Conservation (phyloP, 2,888 invertebrate genomes). For the Oasisia sp. region DNA sequence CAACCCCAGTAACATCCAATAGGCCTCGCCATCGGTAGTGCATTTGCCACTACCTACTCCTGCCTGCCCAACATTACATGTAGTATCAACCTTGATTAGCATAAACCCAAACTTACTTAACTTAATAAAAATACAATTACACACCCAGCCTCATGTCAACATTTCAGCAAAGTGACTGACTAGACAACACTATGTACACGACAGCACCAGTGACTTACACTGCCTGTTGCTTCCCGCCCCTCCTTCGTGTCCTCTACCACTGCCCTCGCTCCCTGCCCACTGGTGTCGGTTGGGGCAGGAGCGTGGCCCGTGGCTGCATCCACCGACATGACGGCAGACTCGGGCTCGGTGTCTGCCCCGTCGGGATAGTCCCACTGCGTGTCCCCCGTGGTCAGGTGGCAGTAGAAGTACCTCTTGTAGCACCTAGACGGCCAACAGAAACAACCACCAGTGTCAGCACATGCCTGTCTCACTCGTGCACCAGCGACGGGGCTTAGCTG, state of each 20-base stretch:
- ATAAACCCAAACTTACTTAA: no score
- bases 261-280: not conserved
- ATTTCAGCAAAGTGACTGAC: no score
- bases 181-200: no score
- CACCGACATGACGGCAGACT: not conserved
- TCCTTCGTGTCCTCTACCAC: not conserved
- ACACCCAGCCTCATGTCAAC: no score
- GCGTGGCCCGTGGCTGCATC: not conserved
- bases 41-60: no score
- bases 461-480: not conserved
- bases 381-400: conserved; percentile 71
- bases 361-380: conserved; percentile 74
- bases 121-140: no score
- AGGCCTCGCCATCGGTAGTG: no score
- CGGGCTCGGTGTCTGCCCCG: conserved; percentile 20
- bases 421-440: conserved; percentile 67
- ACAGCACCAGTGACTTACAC: not conserved
- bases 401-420: conserved; percentile 77
- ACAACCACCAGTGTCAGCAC: not conserved
- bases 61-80: no score
- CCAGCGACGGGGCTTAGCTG: conserved; percentile 2
- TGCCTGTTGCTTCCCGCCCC: not conserved
- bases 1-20: no score
- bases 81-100: no score
- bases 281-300: not conserved